Conservation (phyloP, 2,797 vertebrate species). For the Carapus acus region DNA sequence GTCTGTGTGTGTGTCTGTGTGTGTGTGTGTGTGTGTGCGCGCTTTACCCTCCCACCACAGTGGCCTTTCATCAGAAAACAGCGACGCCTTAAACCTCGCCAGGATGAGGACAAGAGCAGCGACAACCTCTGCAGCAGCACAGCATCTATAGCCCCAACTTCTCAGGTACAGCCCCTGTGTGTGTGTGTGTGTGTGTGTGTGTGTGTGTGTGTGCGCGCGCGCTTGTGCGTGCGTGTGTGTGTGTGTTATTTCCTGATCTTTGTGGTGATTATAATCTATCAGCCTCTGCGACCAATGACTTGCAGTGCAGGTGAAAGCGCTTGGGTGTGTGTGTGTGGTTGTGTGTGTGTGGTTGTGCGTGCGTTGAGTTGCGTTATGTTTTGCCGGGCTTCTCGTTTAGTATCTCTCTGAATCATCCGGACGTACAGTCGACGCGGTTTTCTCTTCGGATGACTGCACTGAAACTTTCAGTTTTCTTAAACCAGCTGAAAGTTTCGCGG, state of each 20-base stretch:
- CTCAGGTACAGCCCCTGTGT: conserved; percentile 54
- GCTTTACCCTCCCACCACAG: conserved; percentile 37
- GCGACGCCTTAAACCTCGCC: conserved; percentile 20
- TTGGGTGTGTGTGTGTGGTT: conserved; percentile 23
- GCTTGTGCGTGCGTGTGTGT: too few species aligned
- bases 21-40: too few species aligned
- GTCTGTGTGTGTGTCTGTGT: too few species aligned
- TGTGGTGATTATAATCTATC: background rate
- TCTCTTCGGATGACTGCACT: conserved; percentile 3
- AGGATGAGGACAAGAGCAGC: conserved; percentile 37
- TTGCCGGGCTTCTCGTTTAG: too few species aligned
- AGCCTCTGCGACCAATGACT: background rate
- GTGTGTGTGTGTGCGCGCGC: too few species aligned
- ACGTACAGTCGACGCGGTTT: background rate
- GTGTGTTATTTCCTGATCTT: conserved; percentile 9
- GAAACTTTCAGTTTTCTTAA: too few species aligned
- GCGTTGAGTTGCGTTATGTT: conserved; percentile 19
- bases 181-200: background rate
- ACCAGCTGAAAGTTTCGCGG: too few species aligned
- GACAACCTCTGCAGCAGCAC: conserved; percentile 25
- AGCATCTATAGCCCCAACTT: conserved; percentile 34
- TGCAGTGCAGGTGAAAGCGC: conserved; percentile 5
- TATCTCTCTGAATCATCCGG: background rate
- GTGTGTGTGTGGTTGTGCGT: conserved; percentile 21
- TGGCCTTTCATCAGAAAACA: conserved; percentile 36